phyloP scores from a whole-genome alignment of 1,140 invertebrate genomes.

The Zaprionus gabonicus region DNA sequence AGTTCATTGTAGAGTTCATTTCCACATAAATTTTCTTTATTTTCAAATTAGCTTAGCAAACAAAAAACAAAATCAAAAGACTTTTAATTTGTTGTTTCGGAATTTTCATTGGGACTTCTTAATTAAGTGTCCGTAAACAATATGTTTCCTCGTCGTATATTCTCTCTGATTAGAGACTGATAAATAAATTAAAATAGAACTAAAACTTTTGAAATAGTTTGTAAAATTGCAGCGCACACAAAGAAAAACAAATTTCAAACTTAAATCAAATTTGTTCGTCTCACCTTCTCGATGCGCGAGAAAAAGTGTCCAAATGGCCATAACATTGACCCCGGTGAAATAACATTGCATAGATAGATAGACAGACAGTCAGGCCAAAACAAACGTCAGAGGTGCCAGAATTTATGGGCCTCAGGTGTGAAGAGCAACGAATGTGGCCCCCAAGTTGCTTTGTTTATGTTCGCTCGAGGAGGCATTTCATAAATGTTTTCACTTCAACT shows the following conservation, averaged over 20 bases:
- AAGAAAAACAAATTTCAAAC: neutral
- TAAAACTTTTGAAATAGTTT: neutral
- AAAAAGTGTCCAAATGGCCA: neutral
- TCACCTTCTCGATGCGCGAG: neutral
- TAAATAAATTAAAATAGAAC: neutral
- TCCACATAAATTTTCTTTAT: conserved; percentile 50
- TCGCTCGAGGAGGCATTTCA: conserved; percentile 46
- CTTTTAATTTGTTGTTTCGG: neutral
- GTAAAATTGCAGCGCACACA: neutral
- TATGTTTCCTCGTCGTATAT: neutral
- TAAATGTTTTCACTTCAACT: conserved; percentile 61
- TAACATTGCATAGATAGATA: conserved; percentile 26
- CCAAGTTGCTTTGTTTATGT: conserved; percentile 46
- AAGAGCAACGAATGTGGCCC: conserved; percentile 35
- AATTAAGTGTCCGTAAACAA: neutral
- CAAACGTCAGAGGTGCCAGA: conserved; percentile 40
- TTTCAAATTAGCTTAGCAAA: conserved; percentile 12
- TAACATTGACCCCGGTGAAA: conserved; percentile 10
- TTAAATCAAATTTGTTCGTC: neutral
- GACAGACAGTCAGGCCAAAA: conserved; percentile 18
- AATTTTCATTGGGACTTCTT: neutral
- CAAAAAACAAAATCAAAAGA: neutral
- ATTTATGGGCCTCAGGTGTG: conserved; percentile 71
- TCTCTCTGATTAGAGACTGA: neutral
- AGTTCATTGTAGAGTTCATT: conserved; percentile 58